These are phyloP conservation scores for Oxyruncus cristatus DNA, from an alignment of 2,113 vertebrate genomes.

Conservation along the genomic window DNA sequence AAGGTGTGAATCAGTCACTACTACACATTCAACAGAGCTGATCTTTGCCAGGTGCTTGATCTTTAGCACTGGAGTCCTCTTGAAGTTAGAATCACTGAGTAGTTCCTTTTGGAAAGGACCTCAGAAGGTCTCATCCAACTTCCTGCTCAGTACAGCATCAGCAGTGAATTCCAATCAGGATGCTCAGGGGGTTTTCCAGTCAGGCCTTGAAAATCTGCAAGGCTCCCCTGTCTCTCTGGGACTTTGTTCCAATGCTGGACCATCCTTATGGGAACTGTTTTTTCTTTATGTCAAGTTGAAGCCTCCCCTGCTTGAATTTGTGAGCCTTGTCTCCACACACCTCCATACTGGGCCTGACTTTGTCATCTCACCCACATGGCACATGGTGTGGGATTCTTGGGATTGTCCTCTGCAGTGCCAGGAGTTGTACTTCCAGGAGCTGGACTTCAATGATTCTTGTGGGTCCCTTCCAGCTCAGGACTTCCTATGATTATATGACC, in stretches of 20 bases:
- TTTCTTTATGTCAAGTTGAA: neutral
- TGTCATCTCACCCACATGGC: neutral
- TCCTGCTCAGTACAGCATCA: neutral
- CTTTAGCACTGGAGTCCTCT: neutral
- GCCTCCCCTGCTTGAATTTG: neutral
- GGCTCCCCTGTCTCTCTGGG: neutral
- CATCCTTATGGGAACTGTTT: neutral
- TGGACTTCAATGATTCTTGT: neutral
- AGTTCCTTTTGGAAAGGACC: neutral
- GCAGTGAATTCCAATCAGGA: neutral
- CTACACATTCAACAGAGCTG: neutral
- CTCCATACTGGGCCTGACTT: neutral
- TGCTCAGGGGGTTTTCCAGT: neutral
- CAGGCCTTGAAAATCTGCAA: neutral
- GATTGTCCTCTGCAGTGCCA: neutral
- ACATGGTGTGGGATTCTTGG: neutral
- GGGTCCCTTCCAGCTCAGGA: neutral
- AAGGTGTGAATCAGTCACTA: neutral
- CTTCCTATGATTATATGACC: neutral
- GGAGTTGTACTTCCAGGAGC: neutral
- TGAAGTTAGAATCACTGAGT: neutral
- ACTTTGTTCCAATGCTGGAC: neutral
- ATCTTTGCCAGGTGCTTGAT: neutral
- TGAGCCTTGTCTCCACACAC: neutral
- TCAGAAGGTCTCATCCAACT: neutral